These are phyloP conservation scores for Glareola pratincola DNA, from an alignment of 2,113 vertebrate species.

Conservation along the genomic window DNA sequence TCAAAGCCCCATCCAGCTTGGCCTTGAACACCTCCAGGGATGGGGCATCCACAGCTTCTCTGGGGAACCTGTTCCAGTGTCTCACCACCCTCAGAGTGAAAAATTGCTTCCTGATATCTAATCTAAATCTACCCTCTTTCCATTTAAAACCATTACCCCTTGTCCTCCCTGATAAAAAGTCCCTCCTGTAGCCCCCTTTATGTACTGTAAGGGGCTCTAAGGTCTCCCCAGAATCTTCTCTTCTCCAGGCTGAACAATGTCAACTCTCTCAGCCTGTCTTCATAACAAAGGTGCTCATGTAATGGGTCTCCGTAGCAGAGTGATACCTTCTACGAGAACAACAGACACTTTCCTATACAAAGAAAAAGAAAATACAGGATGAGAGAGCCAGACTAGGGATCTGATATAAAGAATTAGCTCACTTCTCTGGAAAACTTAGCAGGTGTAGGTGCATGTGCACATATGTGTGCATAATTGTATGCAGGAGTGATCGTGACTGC, in stretches of 20 bases:
- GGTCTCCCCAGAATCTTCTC: neutral
- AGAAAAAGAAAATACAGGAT: neutral
- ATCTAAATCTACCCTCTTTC: neutral
- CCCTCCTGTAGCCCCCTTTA: neutral
- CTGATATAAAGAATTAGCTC: neutral
- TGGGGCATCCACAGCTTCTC: neutral
- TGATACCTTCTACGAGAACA: neutral
- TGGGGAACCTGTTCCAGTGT: neutral
- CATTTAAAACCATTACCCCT: neutral
- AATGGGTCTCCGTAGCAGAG: neutral
- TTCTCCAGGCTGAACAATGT: neutral
- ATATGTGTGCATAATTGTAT: neutral
- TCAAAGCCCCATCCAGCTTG: neutral
- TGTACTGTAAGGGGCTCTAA: neutral
- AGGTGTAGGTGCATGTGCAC: neutral
- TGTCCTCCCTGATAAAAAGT: neutral
- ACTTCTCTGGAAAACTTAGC: neutral
- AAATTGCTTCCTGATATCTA: neutral
- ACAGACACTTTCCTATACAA: neutral
- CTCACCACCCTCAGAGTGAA: neutral
- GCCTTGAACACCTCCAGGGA: neutral
- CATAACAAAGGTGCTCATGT: neutral
- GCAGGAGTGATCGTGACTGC: fast-evolving
- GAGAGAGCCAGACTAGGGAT: neutral
- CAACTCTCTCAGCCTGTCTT: neutral